Evolutionary conservation across 2,797 vertebrate genomes (phyloP).

Genomic region (Cheracebus regulus): DNA sequence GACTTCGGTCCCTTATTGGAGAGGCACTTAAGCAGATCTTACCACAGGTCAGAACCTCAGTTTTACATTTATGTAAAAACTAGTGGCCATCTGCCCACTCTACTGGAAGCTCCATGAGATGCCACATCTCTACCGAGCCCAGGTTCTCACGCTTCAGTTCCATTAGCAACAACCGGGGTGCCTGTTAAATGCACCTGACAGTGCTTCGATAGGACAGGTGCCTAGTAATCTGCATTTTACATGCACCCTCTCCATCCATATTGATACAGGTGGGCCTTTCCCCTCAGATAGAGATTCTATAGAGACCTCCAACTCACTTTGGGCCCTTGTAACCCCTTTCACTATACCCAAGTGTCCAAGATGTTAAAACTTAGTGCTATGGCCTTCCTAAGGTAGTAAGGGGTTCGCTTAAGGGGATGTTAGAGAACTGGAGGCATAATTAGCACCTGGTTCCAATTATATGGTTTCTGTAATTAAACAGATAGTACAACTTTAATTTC

Average conservation of each 20-base stretch:
- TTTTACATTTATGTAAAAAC: not conserved
- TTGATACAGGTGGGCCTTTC: not conserved
- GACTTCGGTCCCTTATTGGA: not conserved
- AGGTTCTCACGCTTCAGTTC: not conserved
- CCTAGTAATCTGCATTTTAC: not conserved
- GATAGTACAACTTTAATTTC: not conserved
- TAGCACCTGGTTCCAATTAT: not conserved
- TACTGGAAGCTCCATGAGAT: not conserved
- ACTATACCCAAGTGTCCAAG: not conserved
- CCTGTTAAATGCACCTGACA: not conserved
- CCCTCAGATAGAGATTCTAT: not conserved
- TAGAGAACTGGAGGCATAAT: not conserved
- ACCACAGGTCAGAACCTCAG: accelerated
- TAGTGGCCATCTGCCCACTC: not conserved
- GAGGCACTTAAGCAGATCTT: not conserved
- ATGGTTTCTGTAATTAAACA: not conserved
- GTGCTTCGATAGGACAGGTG: accelerated
- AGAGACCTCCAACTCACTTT: not conserved
- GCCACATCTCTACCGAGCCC: accelerated
- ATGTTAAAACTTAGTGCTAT: not conserved
- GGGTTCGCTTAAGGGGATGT: too few species aligned
- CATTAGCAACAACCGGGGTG: not conserved
- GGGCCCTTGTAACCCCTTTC: not conserved
- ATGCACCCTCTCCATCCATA: too few species aligned
- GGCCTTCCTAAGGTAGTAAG: not conserved